phyloP scores from a whole-genome alignment of 2,797 vertebrate genomes.

The Parauchenoglanis punctatus region DNA sequence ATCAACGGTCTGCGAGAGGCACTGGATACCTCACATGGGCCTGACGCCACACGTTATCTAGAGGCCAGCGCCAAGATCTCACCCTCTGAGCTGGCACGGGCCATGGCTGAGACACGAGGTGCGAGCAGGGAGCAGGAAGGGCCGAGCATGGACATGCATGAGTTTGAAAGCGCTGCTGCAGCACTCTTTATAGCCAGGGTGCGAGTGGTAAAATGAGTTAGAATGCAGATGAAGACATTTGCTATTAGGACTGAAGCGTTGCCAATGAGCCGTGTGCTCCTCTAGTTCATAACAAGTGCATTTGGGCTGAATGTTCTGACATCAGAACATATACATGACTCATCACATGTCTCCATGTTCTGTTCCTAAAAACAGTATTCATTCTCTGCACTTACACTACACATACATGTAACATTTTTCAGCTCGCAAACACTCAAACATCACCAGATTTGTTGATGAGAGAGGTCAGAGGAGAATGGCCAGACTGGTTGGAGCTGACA shows the following conservation, averaged over 20 bases:
- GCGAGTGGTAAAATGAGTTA: constrained; percentile 78
- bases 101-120: constrained; percentile 79
- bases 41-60: constrained; percentile 76
- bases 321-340: not conserved
- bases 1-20: constrained; percentile 86
- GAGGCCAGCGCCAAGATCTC: constrained; percentile 90
- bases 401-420: not conserved
- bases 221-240: not conserved
- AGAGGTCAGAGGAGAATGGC: not conserved
- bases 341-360: not conserved
- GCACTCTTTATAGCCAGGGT: constrained; percentile 87
- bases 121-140: constrained; percentile 64
- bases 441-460: not conserved
- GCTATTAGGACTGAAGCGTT: not conserved
- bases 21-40: constrained; percentile 70
- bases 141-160: constrained; percentile 82
- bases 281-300: not conserved
- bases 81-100: constrained; percentile 80
- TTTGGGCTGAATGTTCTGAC: not conserved
- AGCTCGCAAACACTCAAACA: not conserved
- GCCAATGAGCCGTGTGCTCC: not conserved
- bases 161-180: constrained; percentile 87
- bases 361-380: not conserved
- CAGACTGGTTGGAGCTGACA: not conserved
- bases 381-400: not conserved